These are phyloP conservation scores for Psittacula echo DNA, from an alignment of 2,797 vertebrate species.

Conservation along the genomic window DNA sequence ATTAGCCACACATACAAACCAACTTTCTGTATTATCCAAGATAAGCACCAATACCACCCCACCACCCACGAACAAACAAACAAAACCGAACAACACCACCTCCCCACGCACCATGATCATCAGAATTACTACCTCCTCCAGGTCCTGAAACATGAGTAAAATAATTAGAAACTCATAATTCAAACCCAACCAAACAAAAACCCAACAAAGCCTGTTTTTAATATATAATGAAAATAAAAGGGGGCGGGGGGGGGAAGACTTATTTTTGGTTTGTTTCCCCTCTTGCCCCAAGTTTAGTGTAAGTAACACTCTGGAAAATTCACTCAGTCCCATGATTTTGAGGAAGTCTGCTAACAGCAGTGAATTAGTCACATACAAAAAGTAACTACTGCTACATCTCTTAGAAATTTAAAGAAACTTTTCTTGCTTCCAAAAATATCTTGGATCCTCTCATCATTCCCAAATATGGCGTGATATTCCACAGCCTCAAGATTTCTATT, in stretches of 20 bases:
- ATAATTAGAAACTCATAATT: not conserved
- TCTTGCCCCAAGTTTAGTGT: not conserved
- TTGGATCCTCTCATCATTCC: not conserved
- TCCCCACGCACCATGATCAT: not conserved
- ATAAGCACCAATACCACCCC: rapidly evolving
- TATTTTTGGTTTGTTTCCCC: not conserved
- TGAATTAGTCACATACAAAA: not conserved
- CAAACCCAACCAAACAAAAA: rapidly evolving
- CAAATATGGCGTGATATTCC: not conserved
- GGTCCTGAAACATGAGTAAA: not conserved
- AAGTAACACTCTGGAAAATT: not conserved
- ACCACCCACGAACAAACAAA: not conserved
- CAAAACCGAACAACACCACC: rapidly evolving
- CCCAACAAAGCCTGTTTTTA: not conserved
- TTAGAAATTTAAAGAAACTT: not conserved
- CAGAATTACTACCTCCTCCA: not conserved
- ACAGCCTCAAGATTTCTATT: not conserved
- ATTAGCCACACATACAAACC: not conserved
- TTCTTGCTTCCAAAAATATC: not conserved
- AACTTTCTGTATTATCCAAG: not conserved
- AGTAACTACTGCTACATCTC: not conserved
- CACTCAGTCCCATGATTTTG: not conserved
- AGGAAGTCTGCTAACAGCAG: not conserved
- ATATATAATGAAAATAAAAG: not conserved
- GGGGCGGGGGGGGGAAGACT: rapidly evolving